These are phyloP conservation scores for Poeciliopsis turrubarensis DNA, from an alignment of 2,113 vertebrate species.

Conservation along the genomic window DNA sequence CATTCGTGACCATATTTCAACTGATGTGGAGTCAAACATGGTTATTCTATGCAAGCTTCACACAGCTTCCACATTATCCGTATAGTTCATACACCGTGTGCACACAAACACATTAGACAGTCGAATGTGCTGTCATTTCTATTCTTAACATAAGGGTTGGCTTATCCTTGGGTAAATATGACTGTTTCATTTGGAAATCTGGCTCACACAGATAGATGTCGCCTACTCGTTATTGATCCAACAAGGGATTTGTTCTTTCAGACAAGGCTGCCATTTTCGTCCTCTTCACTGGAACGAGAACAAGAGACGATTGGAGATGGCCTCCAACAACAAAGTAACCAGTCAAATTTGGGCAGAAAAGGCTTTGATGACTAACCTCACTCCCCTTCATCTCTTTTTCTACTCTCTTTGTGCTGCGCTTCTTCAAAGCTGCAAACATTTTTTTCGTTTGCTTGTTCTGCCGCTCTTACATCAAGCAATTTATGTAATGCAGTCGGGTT, in stretches of 20 bases:
- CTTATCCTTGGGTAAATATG: conserved; percentile 36
- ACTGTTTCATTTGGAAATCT: conserved; percentile 34
- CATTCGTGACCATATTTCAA: not conserved
- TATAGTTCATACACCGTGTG: not conserved
- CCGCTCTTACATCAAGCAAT: not conserved
- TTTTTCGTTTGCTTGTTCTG: not conserved
- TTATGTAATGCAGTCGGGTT: not conserved
- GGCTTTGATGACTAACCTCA: conserved; percentile 47
- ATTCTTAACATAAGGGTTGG: conserved; percentile 43
- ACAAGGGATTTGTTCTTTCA: conserved; percentile 18
- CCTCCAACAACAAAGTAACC: conserved; percentile 28
- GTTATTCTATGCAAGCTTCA: conserved; percentile 15
- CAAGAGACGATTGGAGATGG: conserved; percentile 10
- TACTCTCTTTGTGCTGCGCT: conserved; percentile 28
- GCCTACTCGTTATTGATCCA: conserved; percentile 50
- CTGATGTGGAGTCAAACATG: conserved; percentile 5
- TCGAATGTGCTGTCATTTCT: conserved; percentile 14
- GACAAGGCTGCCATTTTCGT: conserved; percentile 3
- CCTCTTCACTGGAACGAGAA: not conserved
- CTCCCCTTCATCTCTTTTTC: conserved; percentile 28
- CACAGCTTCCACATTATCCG: not conserved
- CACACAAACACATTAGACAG: conserved; percentile 12
- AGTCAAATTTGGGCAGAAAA: conserved; percentile 18
- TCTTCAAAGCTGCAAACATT: conserved; percentile 15
- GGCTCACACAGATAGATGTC: conserved; percentile 28